A percentile compares a stretch with the other conserved stretches of the same genome.
These are phyloP conservation scores for Drosophila prosaltans DNA, from an alignment of 1,140 invertebrate genomes.

Conservation along the genomic window DNA sequence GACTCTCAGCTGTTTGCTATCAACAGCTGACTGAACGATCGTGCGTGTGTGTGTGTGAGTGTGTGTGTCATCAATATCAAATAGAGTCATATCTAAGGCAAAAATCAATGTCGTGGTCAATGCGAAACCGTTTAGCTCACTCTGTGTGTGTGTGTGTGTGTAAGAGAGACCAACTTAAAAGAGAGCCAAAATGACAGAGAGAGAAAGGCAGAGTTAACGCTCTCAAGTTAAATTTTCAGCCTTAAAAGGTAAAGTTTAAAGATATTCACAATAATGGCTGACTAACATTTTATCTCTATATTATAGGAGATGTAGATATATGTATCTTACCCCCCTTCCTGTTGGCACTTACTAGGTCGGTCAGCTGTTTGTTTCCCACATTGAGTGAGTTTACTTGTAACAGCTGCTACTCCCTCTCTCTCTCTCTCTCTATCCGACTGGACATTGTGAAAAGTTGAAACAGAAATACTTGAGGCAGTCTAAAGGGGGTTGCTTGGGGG, in stretches of 20 bases:
- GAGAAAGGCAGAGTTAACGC: background rate
- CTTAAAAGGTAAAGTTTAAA: slow-evolving; percentile 2
- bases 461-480: background rate
- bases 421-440: too few relatives aligned
- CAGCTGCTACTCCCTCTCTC: background rate
- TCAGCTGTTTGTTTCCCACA: background rate
- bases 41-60: slow-evolving; percentile 20
- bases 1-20: slow-evolving; percentile 22
- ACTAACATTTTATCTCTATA: background rate
- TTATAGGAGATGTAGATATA: too few relatives aligned
- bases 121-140: slow-evolving; percentile 4
- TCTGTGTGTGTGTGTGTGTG: background rate
- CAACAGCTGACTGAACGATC: slow-evolving; percentile 13
- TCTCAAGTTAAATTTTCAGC: background rate
- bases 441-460: too few relatives aligned
- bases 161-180: slow-evolving; percentile 14
- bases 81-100: slow-evolving; percentile 9
- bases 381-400: slow-evolving; percentile 19
- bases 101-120: slow-evolving; percentile 41
- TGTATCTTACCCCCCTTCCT: background rate
- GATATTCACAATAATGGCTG: background rate
- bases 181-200: slow-evolving; percentile 19
- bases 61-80: slow-evolving; percentile 22
- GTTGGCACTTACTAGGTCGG: background rate
- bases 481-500: background rate